phyloP scores from a whole-genome alignment of 2,797 vertebrate species.

The Apodemus agrarius region DNA sequence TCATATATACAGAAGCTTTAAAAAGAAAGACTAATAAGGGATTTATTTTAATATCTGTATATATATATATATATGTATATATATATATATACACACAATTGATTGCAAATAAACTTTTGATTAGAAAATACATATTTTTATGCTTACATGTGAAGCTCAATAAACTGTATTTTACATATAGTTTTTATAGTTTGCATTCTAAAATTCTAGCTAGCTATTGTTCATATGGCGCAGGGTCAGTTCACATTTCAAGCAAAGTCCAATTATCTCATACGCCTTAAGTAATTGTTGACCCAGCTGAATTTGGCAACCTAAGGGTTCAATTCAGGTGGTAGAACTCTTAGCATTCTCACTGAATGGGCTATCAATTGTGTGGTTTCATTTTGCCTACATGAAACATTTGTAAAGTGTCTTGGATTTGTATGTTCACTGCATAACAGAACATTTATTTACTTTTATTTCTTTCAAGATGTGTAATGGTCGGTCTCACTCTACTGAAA shows the following conservation, averaged over 20 bases:
- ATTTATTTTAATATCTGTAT: background rate
- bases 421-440: background rate
- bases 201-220: background rate
- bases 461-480: background rate
- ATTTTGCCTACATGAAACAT: background rate
- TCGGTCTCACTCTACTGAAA: background rate
- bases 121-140: background rate
- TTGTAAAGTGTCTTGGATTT: background rate
- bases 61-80: no score
- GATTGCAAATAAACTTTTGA: background rate
- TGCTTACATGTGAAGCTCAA: background rate
- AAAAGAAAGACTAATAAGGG: background rate
- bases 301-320: background rate
- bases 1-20: background rate
- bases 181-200: background rate
- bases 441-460: background rate
- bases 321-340: accelerated
- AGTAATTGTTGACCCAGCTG: background rate
- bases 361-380: background rate
- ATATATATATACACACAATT: background rate
- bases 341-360: background rate
- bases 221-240: background rate
- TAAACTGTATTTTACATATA: background rate
- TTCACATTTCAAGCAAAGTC: background rate
- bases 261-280: background rate